phyloP scores from a whole-genome alignment of 1,140 invertebrate species.

The Colletes latitarsis region DNA sequence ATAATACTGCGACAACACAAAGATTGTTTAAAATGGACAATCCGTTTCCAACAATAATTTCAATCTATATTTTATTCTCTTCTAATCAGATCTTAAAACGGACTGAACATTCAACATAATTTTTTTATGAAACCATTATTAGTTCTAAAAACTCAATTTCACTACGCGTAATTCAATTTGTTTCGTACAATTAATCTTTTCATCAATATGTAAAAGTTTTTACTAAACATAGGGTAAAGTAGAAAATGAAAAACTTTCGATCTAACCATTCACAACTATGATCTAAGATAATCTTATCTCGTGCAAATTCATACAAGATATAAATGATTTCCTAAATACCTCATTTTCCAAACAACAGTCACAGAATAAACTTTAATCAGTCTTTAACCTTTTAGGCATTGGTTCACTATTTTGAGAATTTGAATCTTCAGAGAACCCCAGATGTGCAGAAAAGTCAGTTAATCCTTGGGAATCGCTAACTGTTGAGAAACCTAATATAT shows the following conservation, averaged over 20 bases:
- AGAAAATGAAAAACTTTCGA: conserved; percentile 25
- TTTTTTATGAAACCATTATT: conserved; percentile 21
- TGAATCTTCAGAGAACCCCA: conserved; percentile 94
- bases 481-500: conserved; percentile 89
- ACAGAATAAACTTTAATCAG: conserved; percentile 79
- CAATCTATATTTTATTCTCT: neutral
- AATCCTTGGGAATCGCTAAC: conserved; percentile 94
- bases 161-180: conserved; percentile 45
- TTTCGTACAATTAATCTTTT: conserved; percentile 21
- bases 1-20: conserved; percentile 49
- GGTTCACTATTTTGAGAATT: conserved; percentile 93
- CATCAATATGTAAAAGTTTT: conserved; percentile 22
- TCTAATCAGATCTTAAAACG: conserved; percentile 10
- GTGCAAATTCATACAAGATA: conserved; percentile 50
- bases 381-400: conserved; percentile 89
- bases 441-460: conserved; percentile 90
- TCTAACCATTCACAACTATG: conserved; percentile 31
- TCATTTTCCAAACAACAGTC: conserved; percentile 25
- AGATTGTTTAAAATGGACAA: conserved; percentile 46
- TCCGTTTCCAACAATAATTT: conserved; percentile 21
- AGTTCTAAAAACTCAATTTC: conserved; percentile 54
- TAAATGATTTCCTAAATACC: conserved; percentile 53
- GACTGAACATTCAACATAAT: conserved; percentile 30
- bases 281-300: conserved; percentile 41
- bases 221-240: conserved; percentile 30